Evolutionary conservation across 1,140 invertebrate genomes (phyloP), one percentile per base, ranked within the genome.

Genomic region (Bombus cullumanus): DNA sequence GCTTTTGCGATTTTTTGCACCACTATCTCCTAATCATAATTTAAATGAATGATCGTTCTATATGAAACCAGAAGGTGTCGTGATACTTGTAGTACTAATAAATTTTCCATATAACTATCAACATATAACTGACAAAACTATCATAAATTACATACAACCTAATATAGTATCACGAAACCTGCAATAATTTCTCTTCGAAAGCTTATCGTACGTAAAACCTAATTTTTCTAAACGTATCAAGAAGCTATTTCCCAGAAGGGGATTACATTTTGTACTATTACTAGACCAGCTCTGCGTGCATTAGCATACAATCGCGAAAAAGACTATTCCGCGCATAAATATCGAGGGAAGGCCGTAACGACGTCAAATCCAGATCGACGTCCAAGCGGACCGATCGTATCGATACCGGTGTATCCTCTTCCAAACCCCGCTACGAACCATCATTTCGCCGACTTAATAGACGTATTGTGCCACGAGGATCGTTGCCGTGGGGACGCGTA

Each of bases 381-480:
- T 71, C n/a, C 71, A 31, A 22, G 43, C 10, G 15, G 31, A 6
- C 34, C 79, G 84, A 86, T 86, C 71, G 78, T 81, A 86, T 81
- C 79, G 72, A 64, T 59, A 69, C 37, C 28, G 43, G 31, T 25
- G 78, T 57, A 53, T 75, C 43, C 71, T 28, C 79, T 13, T 66
- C 77, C 34, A n/a, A 76, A 66, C 41, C 72, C 31, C 57, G 28
- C 74, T 62, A 87, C 72, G 59, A 76, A 66, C 77, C 75, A 87
- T 74, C 81, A 76, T 90, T 87, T 88, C 79, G 83, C 86, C 43
- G 72, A 85, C 85, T 92, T 92, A 92, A 93, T 92, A 89, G 88
- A 89, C 80, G 89, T 88, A 92, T 92, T 92, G 91, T 93, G 72
- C 83, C 83, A 86, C n/a, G 83, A 62, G 84, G 85, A 91, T 86